Percentiles rank a stretch among this genome's conserved stretches.
Conservation (phyloP, 2,888 invertebrate species). For the Coenonympha arcania region DNA sequence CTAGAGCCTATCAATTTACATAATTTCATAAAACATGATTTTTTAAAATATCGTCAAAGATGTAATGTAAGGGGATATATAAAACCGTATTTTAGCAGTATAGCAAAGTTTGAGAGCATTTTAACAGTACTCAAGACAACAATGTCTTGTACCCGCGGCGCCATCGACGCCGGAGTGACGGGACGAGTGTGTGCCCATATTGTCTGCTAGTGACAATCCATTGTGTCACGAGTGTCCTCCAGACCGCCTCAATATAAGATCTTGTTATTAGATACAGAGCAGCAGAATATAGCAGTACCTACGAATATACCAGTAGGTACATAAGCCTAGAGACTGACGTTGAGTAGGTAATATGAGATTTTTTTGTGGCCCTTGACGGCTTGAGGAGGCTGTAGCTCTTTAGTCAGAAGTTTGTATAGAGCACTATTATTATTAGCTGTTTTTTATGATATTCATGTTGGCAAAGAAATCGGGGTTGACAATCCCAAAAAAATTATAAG, state of each 20-base stretch:
- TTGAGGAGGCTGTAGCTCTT: too few relatives aligned
- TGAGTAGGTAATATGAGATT: not conserved
- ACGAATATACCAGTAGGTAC: too few relatives aligned
- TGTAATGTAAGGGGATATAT: not conserved
- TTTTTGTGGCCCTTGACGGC: not conserved
- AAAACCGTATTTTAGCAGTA: slow-evolving; percentile 15
- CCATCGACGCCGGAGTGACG: slow-evolving; percentile 30
- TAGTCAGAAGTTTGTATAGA: too few relatives aligned
- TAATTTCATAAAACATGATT: too few relatives aligned
- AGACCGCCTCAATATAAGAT: slow-evolving; percentile 24
- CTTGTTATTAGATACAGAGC: slow-evolving; percentile 20
- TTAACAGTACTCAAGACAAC: slow-evolving; percentile 36
- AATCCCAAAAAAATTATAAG: too few relatives aligned
- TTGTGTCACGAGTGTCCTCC: slow-evolving; percentile 40
- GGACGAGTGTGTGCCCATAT: slow-evolving; percentile 24
- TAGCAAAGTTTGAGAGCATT: slow-evolving; percentile 22
- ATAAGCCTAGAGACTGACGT: too few relatives aligned
- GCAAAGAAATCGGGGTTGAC: too few relatives aligned
- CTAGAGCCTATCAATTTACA: too few relatives aligned
- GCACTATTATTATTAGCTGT: too few relatives aligned
- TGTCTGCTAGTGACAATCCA: slow-evolving; percentile 43
- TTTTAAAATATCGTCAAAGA: not conserved
- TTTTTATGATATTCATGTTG: too few relatives aligned
- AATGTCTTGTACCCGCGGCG: slow-evolving; percentile 45
- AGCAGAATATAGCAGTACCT: too few relatives aligned